Conservation (phyloP, 2,113 vertebrate species). For the Mixornis gularis region DNA sequence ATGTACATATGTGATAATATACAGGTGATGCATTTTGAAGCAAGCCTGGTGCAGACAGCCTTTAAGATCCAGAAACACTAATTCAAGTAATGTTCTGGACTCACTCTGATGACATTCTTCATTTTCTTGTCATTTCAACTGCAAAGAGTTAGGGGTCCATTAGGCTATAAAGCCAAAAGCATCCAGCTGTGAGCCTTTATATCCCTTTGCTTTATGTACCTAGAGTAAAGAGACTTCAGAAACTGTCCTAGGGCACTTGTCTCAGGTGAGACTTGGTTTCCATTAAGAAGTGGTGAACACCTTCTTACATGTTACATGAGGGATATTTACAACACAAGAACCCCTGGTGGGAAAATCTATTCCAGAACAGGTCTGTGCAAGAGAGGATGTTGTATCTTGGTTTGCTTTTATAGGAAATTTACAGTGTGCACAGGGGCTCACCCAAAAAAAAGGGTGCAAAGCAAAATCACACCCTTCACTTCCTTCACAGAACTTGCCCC, state of each 20-base stretch:
- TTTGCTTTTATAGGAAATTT: background rate
- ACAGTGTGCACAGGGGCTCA: accelerated
- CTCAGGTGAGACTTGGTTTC: background rate
- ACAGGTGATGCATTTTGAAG: background rate
- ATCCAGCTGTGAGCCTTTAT: background rate
- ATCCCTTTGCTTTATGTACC: background rate
- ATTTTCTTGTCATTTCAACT: background rate
- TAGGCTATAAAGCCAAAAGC: background rate
- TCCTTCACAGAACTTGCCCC: background rate
- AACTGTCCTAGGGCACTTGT: background rate
- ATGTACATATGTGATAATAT: background rate
- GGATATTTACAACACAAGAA: background rate
- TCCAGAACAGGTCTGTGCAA: background rate
- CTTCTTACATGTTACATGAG: background rate
- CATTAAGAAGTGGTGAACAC: background rate
- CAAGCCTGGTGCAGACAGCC: background rate
- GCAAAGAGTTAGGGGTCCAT: background rate
- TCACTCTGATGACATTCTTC: background rate
- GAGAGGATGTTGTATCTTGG: background rate
- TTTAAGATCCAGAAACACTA: background rate
- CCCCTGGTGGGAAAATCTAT: background rate
- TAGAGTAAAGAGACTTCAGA: background rate
- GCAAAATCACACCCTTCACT: background rate
- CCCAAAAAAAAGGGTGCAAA: background rate
- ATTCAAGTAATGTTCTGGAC: background rate